Percentiles rank a stretch among this genome's conserved stretches.
These are phyloP conservation scores for Bovichtus variegatus DNA, from an alignment of 2,797 vertebrate species.

Conservation along the genomic window DNA sequence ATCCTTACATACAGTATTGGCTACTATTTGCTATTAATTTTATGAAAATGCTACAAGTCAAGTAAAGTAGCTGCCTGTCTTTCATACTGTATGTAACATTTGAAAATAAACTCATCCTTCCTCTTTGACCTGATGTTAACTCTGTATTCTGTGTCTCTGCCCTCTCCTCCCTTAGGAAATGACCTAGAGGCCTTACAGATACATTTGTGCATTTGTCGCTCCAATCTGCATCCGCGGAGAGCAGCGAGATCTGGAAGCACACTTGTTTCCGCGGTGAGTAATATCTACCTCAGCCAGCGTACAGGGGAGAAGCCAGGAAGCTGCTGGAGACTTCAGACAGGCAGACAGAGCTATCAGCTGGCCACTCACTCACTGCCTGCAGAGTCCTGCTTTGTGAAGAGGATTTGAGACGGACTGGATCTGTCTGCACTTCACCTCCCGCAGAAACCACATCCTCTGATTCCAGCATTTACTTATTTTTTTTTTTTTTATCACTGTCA, in stretches of 20 bases:
- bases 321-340: slow-evolving; percentile 76
- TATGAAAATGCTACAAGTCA: not conserved
- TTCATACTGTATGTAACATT: slow-evolving; percentile 34
- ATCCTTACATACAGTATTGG: no score
- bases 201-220: slow-evolving; percentile 90
- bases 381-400: slow-evolving; percentile 74
- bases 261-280: slow-evolving; percentile 89
- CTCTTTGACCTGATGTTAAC: slow-evolving; percentile 56
- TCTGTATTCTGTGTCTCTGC: slow-evolving; percentile 73
- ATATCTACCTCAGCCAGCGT: slow-evolving; percentile 95
- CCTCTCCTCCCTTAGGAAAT: slow-evolving; percentile 90
- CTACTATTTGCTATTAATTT: not conserved
- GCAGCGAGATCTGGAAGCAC: slow-evolving; percentile 88
- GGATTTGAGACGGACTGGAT: slow-evolving; percentile 92
- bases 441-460: slow-evolving; percentile 77
- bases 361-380: slow-evolving; percentile 72
- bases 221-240: slow-evolving; percentile 83
- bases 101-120: slow-evolving; percentile 74
- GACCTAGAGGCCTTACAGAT: slow-evolving; percentile 98
- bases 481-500: slow-evolving; percentile 42
- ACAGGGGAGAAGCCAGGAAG: slow-evolving; percentile 82
- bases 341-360: slow-evolving; percentile 75
- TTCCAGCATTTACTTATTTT: slow-evolving; percentile 63
- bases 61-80: not conserved
- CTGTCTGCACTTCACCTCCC: slow-evolving; percentile 85